Evolutionary conservation across 2,888 invertebrate genomes (phyloP).

Genomic region (Noctua pronuba): DNA sequence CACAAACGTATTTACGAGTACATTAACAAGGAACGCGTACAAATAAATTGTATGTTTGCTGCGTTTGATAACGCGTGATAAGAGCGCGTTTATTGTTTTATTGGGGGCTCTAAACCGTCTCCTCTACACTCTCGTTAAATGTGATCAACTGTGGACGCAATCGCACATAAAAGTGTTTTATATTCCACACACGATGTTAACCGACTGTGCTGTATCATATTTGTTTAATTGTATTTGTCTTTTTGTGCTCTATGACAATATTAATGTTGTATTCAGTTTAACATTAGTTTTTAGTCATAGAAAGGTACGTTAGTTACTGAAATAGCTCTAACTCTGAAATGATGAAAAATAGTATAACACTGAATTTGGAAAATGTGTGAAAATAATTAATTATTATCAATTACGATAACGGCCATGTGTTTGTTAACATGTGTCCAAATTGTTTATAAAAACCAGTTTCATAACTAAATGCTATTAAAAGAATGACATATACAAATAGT

Average conservation of each 20-base stretch:
- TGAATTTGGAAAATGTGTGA: background rate
- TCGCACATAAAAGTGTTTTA: conserved; percentile 75
- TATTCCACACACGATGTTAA: conserved; percentile 57
- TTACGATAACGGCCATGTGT: background rate
- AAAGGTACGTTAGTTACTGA: background rate
- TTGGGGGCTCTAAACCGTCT: conserved; percentile 80
- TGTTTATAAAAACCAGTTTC: background rate
- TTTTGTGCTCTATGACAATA: conserved; percentile 29
- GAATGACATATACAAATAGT: conserved; percentile 21
- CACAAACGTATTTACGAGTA: conserved; percentile 82
- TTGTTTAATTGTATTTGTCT: conserved; percentile 58
- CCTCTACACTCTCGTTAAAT: conserved; percentile 70
- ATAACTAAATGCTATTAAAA: background rate
- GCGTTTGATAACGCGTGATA: conserved; percentile 86
- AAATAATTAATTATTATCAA: too few relatives aligned
- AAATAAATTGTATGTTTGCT: conserved; percentile 87
- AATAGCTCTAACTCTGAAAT: background rate
- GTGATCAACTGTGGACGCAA: conserved; percentile 71
- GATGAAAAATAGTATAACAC: too few relatives aligned
- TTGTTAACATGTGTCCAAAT: background rate
- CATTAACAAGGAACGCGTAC: conserved; percentile 79
- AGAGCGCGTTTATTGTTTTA: conserved; percentile 88
- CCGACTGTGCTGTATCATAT: conserved; percentile 53
- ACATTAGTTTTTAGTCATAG: background rate
- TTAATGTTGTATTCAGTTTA: conserved; percentile 22